Evolutionary conservation across 35 echinoderm and acorn worm species (phyloP).

Genomic region (Acanthaster planci): DNA sequence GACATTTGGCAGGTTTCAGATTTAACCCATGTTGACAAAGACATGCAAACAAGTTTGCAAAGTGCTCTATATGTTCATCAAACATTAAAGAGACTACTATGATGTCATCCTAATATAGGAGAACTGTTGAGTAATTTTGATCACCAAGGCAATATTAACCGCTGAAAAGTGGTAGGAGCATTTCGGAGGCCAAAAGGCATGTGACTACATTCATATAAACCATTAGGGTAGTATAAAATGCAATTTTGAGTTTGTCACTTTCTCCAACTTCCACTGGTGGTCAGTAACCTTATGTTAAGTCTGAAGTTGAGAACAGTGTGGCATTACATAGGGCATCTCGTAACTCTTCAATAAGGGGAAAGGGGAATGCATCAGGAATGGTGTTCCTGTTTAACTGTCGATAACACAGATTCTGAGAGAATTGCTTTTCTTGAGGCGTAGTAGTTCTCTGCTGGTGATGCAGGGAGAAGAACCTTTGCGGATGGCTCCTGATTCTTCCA

Average conservation of each 20-base stretch:
- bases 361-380: constrained; percentile 23
- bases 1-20: constrained; percentile 53
- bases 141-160: constrained; percentile 70
- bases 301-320: constrained; percentile 40
- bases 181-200: constrained; percentile 76
- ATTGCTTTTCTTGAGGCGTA: constrained; percentile 19
- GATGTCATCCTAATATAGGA: constrained; percentile 76
- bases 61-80: constrained; percentile 43
- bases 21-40: constrained; percentile 52
- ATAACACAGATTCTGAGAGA: constrained; percentile 37
- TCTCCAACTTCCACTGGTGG: constrained; percentile 38
- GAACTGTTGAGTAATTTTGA: constrained; percentile 49
- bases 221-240: constrained; percentile 41
- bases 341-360: constrained; percentile 41
- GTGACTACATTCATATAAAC: constrained; percentile 47
- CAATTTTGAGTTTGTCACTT: constrained; percentile 44
- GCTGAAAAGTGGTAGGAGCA: constrained; percentile 61
- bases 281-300: constrained; percentile 55
- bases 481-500: background rate
- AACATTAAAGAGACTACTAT: constrained; percentile 62
- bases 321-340: constrained; percentile 36
- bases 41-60: background rate
- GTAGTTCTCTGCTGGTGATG: background rate
- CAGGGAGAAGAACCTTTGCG: constrained; percentile 41
- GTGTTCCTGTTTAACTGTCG: constrained; percentile 20